Base-by-base conservation (phyloP, 2,113 vertebrate genomes). In the Seriola aureovittata region DNA sequence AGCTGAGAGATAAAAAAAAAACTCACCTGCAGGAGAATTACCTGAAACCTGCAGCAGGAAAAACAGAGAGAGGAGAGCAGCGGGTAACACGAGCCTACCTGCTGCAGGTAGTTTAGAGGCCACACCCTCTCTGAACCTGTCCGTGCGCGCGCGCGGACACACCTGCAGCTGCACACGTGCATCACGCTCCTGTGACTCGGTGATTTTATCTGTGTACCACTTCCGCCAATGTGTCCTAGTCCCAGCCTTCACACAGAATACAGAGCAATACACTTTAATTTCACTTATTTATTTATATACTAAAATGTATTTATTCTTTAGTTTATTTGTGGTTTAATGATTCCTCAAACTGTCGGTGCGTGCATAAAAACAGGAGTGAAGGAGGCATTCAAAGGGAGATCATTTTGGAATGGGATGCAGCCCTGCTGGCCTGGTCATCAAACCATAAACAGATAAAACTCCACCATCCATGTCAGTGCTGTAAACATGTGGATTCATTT, bases 31-130 rank as follows among this genome's bases (percentile, higher is more conserved):
- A 4, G 55, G 32, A 52, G 60, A 77, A 2, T 5, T 1, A 12
- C 4, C 17, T 44, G 8, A 55, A 23, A 25, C 5, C 64, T 8
- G 52, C 40, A 2, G 54, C 73, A 40, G 42, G 5, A 52, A 52
- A 19, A 38, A 57, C 14, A 40, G 25, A 40, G 40, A 65, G 38
- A 54, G 55, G 19, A 5, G 23, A 34, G 67, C 71, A 14, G 25
- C 80, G 59, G 74, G 85, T 77, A 90, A 90, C 69, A 38, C 23
- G 74, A 90, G 38, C 5, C 80, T 66, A 86, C 83, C 80, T 92
- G 90, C 88, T 71, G 68, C 92, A 92, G 88, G 92, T 93, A 87
- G 25, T 0, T 14, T 7, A 50, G 36, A 91, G 62, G 77, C 91
- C 91, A 86, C 93, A 89, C 94, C 94, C 87, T 74, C 23, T 34